phyloP scores from a whole-genome alignment of 1,140 invertebrate genomes.

The Drosophila leontia region DNA sequence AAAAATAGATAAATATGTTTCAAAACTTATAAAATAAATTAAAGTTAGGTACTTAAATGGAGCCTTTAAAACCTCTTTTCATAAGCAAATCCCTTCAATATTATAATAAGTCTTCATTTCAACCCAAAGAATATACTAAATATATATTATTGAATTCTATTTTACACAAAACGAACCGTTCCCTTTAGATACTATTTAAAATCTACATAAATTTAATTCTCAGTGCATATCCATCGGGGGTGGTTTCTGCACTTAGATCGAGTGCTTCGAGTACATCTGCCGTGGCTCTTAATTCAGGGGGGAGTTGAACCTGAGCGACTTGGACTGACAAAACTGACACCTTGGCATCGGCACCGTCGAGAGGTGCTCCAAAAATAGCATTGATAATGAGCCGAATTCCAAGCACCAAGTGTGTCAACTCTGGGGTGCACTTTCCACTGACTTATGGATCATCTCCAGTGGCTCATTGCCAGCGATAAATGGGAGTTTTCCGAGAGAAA shows the following conservation, averaged over 20 bases:
- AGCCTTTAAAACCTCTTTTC: background rate
- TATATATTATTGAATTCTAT: no score
- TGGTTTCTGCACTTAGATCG: conserved; percentile 57
- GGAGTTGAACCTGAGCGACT: conserved; percentile 69
- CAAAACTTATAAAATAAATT: no score
- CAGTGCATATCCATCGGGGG: conserved; percentile 41
- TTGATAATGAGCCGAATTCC: conserved; percentile 51
- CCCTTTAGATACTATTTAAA: background rate
- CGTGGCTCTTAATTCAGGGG: conserved; percentile 26
- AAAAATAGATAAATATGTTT: background rate
- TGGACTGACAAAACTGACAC: conserved; percentile 66
- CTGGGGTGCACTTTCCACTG: conserved; percentile 40
- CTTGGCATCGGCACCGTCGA: conserved; percentile 30
- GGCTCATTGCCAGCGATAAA: conserved; percentile 36
- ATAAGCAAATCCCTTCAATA: background rate
- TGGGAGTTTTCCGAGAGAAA: background rate
- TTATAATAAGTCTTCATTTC: no score
- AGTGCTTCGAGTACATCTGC: conserved; percentile 57
- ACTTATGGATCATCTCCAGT: conserved; percentile 50
- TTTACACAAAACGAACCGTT: no score
- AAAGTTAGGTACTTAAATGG: rapidly evolving
- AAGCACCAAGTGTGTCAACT: conserved; percentile 30
- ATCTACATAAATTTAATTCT: background rate
- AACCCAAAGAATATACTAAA: no score
- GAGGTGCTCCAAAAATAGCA: conserved; percentile 56